Base-by-base conservation (phyloP, 2,113 vertebrate species). In the Corythaeola cristata region DNA sequence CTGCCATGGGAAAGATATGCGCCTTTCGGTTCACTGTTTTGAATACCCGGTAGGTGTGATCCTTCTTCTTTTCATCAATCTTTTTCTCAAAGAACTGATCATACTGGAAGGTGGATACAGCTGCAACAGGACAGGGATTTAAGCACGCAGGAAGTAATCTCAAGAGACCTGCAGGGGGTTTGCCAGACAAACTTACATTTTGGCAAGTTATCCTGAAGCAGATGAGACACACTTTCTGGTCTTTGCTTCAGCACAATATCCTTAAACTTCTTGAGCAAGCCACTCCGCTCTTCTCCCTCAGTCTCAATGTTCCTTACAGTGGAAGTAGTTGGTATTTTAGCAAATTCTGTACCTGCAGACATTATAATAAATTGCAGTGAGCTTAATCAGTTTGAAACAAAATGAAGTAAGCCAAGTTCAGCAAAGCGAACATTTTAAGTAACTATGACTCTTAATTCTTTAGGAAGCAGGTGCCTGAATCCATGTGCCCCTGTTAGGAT, bases 21-120 rank as follows among this genome's bases (percentile, higher is more conserved):
- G 99, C 99, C 60, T 98, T 98, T 8, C 99, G 98, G 95, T 99
- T 99, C 91, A 99, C 99, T 0, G 99, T 99, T 96, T 99, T 99
- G 97, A 99, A 99, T 63, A 99, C 99, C 1, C 99, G 98, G 75
- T 99, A 99, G 2, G 99, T 99, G 90, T 99, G 99, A 93, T 99
- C 99, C 11, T 96, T 98, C 91, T 99, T 99, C 97, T 99, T 99
- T 76, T 98, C 99, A 59, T 99, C 99, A 8, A 99, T 99, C 96
- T 99, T 99, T 83, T 98, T 99, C 98, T 99, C 99, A 85, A 99
- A 99, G 92, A 99, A 99, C 28, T 96, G 96, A 69, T 99, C 99
- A 11, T 99, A 99, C 4, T 99, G 98, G 97, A 99, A 99, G 95
- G 98, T 98, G 84, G 98, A 98, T 53, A 98, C 98, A 91, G 98